These are phyloP conservation scores for Corapipo altera DNA, from an alignment of 2,113 vertebrate species.

Conservation along the genomic window DNA sequence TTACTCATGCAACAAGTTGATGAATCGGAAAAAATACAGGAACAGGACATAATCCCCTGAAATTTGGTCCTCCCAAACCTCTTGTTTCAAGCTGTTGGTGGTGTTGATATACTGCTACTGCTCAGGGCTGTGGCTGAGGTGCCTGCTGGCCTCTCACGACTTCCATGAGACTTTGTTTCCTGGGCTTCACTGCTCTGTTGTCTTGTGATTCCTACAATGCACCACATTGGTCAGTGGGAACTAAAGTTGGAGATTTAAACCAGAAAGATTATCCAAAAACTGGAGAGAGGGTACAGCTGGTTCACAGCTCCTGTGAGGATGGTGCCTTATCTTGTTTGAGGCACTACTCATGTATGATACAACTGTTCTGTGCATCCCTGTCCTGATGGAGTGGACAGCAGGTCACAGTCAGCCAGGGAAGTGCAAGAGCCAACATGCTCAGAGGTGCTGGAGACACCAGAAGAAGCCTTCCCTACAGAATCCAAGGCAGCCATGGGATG, in stretches of 20 bases:
- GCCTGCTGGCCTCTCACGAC: not conserved
- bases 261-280: not conserved
- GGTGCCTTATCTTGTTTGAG: not conserved
- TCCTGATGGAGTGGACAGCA: not conserved
- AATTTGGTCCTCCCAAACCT: not conserved
- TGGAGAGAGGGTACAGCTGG: not conserved
- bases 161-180: not conserved
- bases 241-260: not conserved
- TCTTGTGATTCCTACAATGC: not conserved
- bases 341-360: rapidly evolving
- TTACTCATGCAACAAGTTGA: not conserved
- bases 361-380: not conserved
- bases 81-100: not conserved
- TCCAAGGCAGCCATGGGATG: not conserved
- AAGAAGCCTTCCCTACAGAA: not conserved
- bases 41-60: not conserved
- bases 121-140: too few relatives aligned
- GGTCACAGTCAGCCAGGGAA: not conserved
- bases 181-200: not conserved
- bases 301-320: not conserved
- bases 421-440: not conserved
- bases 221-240: not conserved
- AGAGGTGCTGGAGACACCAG: not conserved
- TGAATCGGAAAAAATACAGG: not conserved
- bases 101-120: not conserved